Conservation (phyloP, 2,113 vertebrate genomes). For the Cebidichthys violaceus region DNA sequence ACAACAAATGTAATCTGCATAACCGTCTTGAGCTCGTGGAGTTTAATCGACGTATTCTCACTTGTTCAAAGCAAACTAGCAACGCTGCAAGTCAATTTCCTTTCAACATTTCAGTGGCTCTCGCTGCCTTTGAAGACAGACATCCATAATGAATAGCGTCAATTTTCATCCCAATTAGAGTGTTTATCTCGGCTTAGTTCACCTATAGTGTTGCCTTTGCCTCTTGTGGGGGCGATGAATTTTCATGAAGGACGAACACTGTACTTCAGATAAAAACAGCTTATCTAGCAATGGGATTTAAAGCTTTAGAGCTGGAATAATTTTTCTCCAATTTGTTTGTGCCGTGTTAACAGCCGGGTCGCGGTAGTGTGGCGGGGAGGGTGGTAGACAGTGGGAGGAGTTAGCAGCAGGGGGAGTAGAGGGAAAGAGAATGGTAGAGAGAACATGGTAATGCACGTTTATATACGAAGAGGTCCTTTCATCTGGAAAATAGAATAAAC, state of each 20-base stretch:
- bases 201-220: constrained; percentile 79
- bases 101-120: constrained; percentile 76
- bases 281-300: constrained; percentile 78
- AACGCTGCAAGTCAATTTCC: constrained; percentile 75
- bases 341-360: constrained; percentile 68
- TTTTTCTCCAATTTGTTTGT: constrained; percentile 77
- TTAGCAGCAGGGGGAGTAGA: constrained; percentile 7
- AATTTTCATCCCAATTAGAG: constrained; percentile 84
- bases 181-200: constrained; percentile 82
- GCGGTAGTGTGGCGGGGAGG: constrained; percentile 11
- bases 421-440: constrained; percentile 19
- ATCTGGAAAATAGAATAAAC: constrained; percentile 74
- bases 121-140: constrained; percentile 78
- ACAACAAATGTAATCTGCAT: constrained; percentile 73
- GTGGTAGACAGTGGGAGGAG: constrained; percentile 30
- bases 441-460: constrained; percentile 63
- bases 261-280: constrained; percentile 76
- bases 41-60: constrained; percentile 70
- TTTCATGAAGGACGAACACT: constrained; percentile 83
- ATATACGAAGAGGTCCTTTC: constrained; percentile 64
- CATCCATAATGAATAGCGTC: constrained; percentile 79
- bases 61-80: constrained; percentile 72
- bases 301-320: constrained; percentile 73
- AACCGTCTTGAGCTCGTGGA: constrained; percentile 56
- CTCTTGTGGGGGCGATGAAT: constrained; percentile 77